Evolutionary conservation across 2,888 invertebrate genomes (phyloP), one percentile per base, ranked within the genome.

Genomic region (Cabera pusaria): DNA sequence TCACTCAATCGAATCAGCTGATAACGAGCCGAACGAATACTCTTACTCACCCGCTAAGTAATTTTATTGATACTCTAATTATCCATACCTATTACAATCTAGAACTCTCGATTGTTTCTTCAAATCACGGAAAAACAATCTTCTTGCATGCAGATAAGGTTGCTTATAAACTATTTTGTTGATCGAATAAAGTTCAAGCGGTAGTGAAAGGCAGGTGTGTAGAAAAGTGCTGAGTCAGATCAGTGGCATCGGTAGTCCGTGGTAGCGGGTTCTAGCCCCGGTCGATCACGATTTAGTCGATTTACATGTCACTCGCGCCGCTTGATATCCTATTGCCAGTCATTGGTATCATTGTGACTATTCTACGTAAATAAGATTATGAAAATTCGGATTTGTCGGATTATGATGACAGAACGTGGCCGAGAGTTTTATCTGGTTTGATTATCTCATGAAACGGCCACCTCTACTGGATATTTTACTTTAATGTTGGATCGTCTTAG

Each of bases 251-350:
- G 79, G 87, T 87, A 87, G 87, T 84, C 60, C 61, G 62, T 78
- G 72, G 87, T 87, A 88, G 88, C 88, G 64, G 70, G 74, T 79
- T 79, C 64, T 76, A 73, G 59, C 73, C 78, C 72, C 65, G 70
- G 67, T 68, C 71, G 79, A 84, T 85, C 87, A 87, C 85, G 84
- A 88, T 87, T 86, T 87, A 85, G 87, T 87, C 85, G 84, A 88
- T 87, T 86, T 87, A 85, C 82, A 86, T 86, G 87, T 87, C 87
- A 86, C 76, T 72, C 63, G 73, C 76, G 56, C 87, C 85, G 86
- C 84, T 83, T 82, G 83, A 84, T 85, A 84, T 80, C 79, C 80
- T 82, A 81, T 82, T 81, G 74, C 78, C 53, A 80, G 84, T 84
- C 85, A 87, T 81, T 47, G 49, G 62, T 32, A 46, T 50, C 53